Conservation (phyloP, 2,888 invertebrate species). For the Frankliniella fusca region DNA sequence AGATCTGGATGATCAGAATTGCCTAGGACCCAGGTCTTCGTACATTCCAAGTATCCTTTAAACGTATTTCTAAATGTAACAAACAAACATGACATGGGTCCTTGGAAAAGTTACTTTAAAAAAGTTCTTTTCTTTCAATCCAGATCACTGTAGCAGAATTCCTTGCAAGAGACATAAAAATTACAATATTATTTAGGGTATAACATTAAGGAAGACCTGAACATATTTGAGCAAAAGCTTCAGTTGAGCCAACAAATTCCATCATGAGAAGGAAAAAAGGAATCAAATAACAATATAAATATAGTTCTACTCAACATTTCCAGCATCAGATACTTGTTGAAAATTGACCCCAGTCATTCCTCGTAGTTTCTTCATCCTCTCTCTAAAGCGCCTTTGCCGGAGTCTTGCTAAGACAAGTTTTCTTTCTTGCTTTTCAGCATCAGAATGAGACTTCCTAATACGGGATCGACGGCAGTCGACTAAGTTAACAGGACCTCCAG, state of each 20-base stretch:
- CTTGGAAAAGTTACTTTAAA: too few relatives aligned
- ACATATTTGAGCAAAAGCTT: too few relatives aligned
- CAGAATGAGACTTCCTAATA: background rate
- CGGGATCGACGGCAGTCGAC: background rate
- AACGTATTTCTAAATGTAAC: too few relatives aligned
- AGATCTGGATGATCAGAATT: too few relatives aligned
- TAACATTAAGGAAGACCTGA: background rate
- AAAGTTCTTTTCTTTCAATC: too few relatives aligned
- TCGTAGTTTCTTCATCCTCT: background rate
- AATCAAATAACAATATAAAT: background rate
- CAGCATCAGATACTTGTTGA: background rate
- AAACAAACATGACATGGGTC: too few relatives aligned
- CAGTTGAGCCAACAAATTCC: too few relatives aligned
- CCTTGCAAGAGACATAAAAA: too few relatives aligned
- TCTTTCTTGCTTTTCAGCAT: background rate
- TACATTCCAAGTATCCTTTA: too few relatives aligned
- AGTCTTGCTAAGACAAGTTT: background rate
- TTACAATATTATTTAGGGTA: background rate
- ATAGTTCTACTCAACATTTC: background rate
- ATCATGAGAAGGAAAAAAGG: background rate
- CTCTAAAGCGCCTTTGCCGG: background rate
- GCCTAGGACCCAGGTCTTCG: too few relatives aligned
- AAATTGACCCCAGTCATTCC: background rate
- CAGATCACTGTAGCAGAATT: too few relatives aligned
- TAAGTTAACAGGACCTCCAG: background rate